A percentile compares a stretch with the other conserved stretches of the same genome.
Conservation (phyloP, 1,140 invertebrate genomes). For the Drosophila equinoxialis region DNA sequence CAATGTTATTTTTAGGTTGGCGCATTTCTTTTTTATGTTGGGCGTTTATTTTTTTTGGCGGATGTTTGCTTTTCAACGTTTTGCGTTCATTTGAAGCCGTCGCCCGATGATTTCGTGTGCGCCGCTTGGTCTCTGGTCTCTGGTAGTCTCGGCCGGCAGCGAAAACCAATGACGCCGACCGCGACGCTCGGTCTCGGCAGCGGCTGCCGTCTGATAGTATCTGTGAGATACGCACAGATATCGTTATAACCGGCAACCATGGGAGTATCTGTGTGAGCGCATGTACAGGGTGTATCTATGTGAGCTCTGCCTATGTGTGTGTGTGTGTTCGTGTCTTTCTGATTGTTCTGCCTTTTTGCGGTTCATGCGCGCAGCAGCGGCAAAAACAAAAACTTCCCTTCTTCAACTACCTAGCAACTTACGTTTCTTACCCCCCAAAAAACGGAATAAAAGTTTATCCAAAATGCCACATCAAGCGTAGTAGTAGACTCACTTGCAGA, state of each 20-base stretch:
- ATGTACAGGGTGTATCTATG: background rate
- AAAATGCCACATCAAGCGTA: constrained; percentile 22
- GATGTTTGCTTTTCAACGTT: constrained; percentile 83
- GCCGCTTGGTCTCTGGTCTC: constrained; percentile 56
- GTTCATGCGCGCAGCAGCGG: constrained; percentile 44
- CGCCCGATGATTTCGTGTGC: constrained; percentile 74
- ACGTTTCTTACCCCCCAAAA: constrained; percentile 32
- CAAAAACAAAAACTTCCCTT: constrained; percentile 28
- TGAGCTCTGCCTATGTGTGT: constrained; percentile 13
- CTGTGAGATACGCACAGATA: constrained; percentile 78
- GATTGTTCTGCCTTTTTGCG: background rate
- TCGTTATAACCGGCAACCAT: constrained; percentile 18
- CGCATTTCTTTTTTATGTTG: constrained; percentile 42
- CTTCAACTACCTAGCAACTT: constrained; percentile 21
- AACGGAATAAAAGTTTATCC: constrained; percentile 18
- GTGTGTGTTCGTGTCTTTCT: constrained; percentile 7
- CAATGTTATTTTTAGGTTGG: constrained; percentile 70
- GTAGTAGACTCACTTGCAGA: constrained; percentile 19
- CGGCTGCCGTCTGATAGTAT: constrained; percentile 42
- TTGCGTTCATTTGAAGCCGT: constrained; percentile 82
- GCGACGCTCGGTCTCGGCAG: constrained; percentile 33
- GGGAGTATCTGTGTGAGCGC: constrained; percentile 62
- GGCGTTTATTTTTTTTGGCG: constrained; percentile 72
- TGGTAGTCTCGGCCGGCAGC: constrained; percentile 20
- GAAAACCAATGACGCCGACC: constrained; percentile 11